phyloP scores from a whole-genome alignment of 2,797 vertebrate species.

The Rallus crepitans region DNA sequence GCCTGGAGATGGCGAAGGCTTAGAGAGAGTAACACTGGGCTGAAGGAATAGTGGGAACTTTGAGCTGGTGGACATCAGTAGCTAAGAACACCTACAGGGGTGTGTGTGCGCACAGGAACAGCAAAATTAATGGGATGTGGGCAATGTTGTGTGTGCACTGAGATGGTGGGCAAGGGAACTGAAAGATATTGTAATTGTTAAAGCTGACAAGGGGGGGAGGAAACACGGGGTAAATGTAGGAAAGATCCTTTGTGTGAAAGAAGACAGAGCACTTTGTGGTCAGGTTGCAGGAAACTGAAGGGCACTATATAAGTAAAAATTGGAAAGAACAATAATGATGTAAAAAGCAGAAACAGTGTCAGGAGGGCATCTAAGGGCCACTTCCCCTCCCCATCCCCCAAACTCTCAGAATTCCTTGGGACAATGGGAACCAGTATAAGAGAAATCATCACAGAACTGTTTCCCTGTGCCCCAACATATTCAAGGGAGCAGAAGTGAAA shows the following conservation, averaged over 20 bases:
- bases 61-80: not conserved
- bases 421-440: not conserved
- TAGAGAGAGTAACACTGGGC: not conserved
- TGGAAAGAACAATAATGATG: not conserved
- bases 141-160: not conserved
- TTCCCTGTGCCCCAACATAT: not conserved
- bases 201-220: not conserved
- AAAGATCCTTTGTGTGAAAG: not conserved
- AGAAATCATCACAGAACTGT: not conserved
- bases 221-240: not conserved
- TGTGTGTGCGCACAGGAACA: not conserved
- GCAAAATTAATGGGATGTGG: not conserved
- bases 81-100: not conserved
- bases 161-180: not conserved
- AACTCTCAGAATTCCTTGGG: not conserved
- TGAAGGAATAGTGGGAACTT: not conserved
- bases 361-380: not conserved
- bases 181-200: not conserved
- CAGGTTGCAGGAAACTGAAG: not conserved
- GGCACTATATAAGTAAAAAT: not conserved
- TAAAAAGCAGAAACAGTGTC: not conserved
- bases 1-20: not conserved
- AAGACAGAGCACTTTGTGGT: not conserved
- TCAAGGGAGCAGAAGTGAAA: not conserved
- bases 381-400: accelerated